Evolutionary conservation across 2,113 vertebrate species (phyloP).

Genomic region (Sclerurus mexicanus): DNA sequence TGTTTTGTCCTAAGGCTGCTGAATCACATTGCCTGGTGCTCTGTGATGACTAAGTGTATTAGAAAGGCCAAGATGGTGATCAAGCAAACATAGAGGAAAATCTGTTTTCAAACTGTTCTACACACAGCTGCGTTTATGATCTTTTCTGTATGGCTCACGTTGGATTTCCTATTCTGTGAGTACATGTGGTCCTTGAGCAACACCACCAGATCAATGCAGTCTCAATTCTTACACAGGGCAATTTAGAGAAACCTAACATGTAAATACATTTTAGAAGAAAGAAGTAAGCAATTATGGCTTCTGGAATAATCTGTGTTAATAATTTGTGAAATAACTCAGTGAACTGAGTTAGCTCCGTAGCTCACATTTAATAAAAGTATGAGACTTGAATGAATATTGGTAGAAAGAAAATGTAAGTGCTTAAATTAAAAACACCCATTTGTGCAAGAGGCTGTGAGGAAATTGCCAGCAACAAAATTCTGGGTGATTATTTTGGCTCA

Average conservation of each 20-base stretch:
- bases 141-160: background rate
- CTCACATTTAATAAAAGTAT: background rate
- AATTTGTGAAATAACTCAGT: background rate
- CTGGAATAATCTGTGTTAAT: background rate
- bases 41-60: background rate
- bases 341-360: background rate
- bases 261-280: background rate
- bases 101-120: background rate
- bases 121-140: background rate
- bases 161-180: background rate
- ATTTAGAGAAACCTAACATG: background rate
- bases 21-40: conserved; percentile 15
- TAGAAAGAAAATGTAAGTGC: conserved; percentile 35
- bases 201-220: background rate
- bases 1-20: conserved; percentile 10
- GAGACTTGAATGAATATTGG: conserved; percentile 36
- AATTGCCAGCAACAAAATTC: conserved; percentile 31
- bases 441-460: conserved; percentile 27
- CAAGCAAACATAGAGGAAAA: background rate
- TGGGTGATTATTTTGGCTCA: conserved; percentile 24
- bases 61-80: background rate
- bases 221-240: background rate
- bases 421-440: conserved; percentile 22
- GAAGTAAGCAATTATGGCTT: background rate
- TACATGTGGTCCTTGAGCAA: background rate